Evolutionary conservation across 2,797 vertebrate genomes (phyloP).

Genomic region (Danio aesculapii): DNA sequence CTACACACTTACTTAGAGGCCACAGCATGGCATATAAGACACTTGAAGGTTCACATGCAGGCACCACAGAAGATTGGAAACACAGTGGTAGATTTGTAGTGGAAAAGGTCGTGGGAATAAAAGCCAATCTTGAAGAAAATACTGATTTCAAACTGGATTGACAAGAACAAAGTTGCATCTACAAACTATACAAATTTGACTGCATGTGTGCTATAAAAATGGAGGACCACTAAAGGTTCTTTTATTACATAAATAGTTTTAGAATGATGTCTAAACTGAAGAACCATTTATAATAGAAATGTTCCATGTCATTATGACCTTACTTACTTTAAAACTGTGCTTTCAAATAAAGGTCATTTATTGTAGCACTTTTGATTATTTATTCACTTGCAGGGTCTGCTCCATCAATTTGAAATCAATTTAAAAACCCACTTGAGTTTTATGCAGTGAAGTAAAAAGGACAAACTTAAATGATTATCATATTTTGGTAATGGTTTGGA

Average conservation of each 20-base stretch:
- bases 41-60: not conserved
- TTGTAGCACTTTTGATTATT: not conserved
- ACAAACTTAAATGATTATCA: not conserved
- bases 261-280: not conserved
- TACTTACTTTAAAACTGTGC: not conserved
- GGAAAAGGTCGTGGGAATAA: not conserved
- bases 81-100: not conserved
- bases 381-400: not conserved
- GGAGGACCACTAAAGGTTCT: not conserved
- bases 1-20: conserved; percentile 27
- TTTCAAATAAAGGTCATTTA: not conserved
- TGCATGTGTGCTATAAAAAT: not conserved
- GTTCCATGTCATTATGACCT: not conserved
- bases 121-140: not conserved
- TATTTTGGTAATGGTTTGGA: not conserved
- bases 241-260: not conserved
- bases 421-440: not conserved
- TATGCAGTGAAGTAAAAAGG: not conserved
- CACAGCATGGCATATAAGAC: not conserved
- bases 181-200: not conserved
- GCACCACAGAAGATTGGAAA: conserved; percentile 9
- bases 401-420: not conserved
- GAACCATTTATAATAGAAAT: not conserved
- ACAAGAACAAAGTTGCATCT: not conserved
- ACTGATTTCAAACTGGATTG: not conserved